Evolutionary conservation across 2,113 vertebrate genomes (phyloP), one percentile per base, ranked within the genome.

Genomic region (Mandrillus leucophaeus): DNA sequence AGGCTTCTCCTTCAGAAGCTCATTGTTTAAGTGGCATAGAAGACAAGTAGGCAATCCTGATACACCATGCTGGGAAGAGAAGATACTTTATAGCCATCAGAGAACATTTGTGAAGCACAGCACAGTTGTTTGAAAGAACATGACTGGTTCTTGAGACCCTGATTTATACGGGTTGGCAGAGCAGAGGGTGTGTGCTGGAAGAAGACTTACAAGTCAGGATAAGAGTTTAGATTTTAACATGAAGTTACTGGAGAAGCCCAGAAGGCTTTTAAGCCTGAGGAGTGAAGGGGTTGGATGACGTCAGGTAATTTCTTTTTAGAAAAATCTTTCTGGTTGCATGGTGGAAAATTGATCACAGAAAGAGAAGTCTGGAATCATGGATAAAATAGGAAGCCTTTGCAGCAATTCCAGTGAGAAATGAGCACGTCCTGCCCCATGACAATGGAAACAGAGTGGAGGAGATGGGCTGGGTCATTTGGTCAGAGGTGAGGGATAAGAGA

Each of bases 291-390:
- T 52, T 6, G 2, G 25, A n/a, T 90, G 73, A 83, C 55, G 30
- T 27, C 50, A 87, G 55, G 50, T 79, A 4, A 30, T 40, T 95
- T 80, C 64, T 57, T 57, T 93, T 85, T 61, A 40, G 32, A 95
- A 92, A 90, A 78, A 59, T n/a, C 80, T 88, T 66, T 86, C 95
- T 81, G 72, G 17, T 72, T 79, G 64, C 25, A 4, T 66, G 9
- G 30, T 70, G 18, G 66, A 94, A 18, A 94, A 82, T 2, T 68
- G 59, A 90, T 85, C 32, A 73, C 23, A 78, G 27, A 96, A 82
- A 79, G 75, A 92, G 52, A 83, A 84, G 50, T 45, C 27, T 88
- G n/a, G 14, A 96, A 87, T 92, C 83, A 94, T 17, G 80, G 40
- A 59, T 12, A 66, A 80, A 91, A 64, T 3, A 57, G 73, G 32